Evolutionary conservation across 2,888 invertebrate species (phyloP).

Genomic region (Drosophila histrio): DNA sequence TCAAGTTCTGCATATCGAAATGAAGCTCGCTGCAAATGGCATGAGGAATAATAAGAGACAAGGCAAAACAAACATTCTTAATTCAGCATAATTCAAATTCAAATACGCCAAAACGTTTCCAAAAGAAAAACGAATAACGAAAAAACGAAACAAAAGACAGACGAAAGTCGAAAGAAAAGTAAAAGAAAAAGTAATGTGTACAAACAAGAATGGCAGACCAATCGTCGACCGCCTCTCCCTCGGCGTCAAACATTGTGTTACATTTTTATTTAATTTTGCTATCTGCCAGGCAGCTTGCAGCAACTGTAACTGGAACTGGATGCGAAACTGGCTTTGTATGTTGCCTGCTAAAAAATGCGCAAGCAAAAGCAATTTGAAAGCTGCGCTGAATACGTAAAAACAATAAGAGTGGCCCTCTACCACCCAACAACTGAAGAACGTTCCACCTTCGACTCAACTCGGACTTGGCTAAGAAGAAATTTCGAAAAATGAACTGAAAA

Average conservation of each 20-base stretch:
- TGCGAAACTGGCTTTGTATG: slow-evolving; percentile 58
- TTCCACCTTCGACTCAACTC: slow-evolving; percentile 32
- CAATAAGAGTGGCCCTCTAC: slow-evolving; percentile 49
- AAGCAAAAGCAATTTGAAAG: slow-evolving; percentile 77
- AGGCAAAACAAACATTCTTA: slow-evolving; percentile 71
- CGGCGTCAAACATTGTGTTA: slow-evolving; percentile 69
- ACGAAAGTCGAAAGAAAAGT: background rate
- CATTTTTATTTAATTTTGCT: slow-evolving; percentile 77
- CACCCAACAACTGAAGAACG: background rate
- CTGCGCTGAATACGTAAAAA: slow-evolving; percentile 79
- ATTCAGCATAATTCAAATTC: slow-evolving; percentile 77
- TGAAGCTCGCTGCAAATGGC: slow-evolving; percentile 27
- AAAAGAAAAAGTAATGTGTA: slow-evolving; percentile 2
- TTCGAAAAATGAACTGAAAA: slow-evolving; percentile 60
- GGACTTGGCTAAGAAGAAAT: slow-evolving; percentile 46
- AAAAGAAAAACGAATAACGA: slow-evolving; percentile 12
- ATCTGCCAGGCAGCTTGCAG: slow-evolving; percentile 58
- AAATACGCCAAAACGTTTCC: slow-evolving; percentile 62
- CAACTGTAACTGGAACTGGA: slow-evolving; percentile 27
- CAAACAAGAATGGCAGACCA: slow-evolving; percentile 26
- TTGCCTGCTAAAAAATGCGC: slow-evolving; percentile 74
- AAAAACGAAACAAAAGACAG: background rate
- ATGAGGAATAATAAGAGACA: slow-evolving; percentile 41
- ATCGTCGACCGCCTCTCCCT: background rate
- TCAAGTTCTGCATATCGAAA: slow-evolving; percentile 77